A percentile compares a stretch with the other conserved stretches of the same genome.
Conservation (phyloP, 2,888 invertebrate species). For the Oeneis ivallda region DNA sequence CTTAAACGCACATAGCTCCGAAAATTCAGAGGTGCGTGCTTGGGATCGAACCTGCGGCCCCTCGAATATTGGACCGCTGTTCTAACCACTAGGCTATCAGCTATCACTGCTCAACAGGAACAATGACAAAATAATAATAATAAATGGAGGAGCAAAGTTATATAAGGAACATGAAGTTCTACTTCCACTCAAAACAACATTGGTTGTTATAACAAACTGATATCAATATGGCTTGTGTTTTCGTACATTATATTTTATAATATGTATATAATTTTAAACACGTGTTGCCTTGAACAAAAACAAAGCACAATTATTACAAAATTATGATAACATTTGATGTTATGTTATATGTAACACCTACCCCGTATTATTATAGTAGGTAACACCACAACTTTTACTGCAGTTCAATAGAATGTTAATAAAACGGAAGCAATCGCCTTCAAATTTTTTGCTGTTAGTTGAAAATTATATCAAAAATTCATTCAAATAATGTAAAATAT, state of each 20-base stretch:
- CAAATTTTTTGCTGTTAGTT: too few species aligned
- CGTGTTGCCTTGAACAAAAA: constrained; percentile 52
- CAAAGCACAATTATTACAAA: constrained; percentile 32
- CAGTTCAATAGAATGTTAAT: not conserved
- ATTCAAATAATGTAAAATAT: too few species aligned
- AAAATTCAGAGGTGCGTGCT: too few species aligned
- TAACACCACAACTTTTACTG: not conserved
- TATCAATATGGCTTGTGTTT: constrained; percentile 46
- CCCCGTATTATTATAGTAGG: constrained; percentile 8
- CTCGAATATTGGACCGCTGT: too few species aligned
- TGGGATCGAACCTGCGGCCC: too few species aligned
- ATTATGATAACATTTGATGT: constrained; percentile 30
- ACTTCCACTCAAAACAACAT: constrained; percentile 49
- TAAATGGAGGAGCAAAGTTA: constrained; percentile 16
- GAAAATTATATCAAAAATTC: too few species aligned
- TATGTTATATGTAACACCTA: constrained; percentile 20
- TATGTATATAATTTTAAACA: constrained; percentile 39
- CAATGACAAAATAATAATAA: not conserved
- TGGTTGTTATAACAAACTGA: constrained; percentile 50
- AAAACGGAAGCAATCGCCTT: not conserved
- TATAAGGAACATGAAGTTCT: constrained; percentile 33
- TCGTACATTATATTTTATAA: constrained; percentile 1
- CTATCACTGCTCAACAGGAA: too few species aligned
- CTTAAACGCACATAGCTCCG: too few species aligned
- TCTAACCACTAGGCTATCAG: too few species aligned